Percentiles rank a stretch among this genome's conserved stretches.
Conservation (phyloP, 2,797 vertebrate genomes). For the Arctocebus calabarensis region DNA sequence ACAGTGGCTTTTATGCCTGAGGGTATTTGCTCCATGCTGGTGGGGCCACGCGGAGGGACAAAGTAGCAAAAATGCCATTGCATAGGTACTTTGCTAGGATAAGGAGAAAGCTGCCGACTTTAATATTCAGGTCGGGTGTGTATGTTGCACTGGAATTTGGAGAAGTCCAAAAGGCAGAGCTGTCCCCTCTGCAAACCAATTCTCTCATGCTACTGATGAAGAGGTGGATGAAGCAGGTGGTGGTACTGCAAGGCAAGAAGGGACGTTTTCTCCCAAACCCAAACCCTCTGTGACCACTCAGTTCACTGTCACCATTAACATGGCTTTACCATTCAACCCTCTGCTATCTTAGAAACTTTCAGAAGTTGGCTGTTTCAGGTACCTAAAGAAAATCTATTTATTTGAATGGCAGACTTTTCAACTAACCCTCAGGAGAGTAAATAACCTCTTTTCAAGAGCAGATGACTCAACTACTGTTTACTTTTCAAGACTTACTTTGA, state of each 20-base stretch:
- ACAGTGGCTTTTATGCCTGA: background rate
- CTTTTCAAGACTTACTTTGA: background rate
- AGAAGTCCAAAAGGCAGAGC: background rate
- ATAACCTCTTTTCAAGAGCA: background rate
- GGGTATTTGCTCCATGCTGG: background rate
- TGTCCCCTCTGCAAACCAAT: background rate
- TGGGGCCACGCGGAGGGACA: background rate
- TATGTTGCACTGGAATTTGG: background rate
- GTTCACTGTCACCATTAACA: background rate
- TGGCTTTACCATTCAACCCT: background rate
- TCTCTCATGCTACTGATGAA: background rate
- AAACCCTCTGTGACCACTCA: background rate
- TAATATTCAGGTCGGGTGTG: background rate
- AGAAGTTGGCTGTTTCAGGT: background rate
- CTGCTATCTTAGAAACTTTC: background rate
- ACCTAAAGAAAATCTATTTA: constrained; percentile 1
- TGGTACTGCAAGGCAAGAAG: background rate
- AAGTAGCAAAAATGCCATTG: background rate
- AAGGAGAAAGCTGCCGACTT: background rate
- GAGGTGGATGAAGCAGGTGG: background rate
- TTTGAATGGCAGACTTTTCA: background rate
- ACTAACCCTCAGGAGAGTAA: background rate
- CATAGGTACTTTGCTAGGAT: background rate
- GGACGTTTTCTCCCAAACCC: background rate
- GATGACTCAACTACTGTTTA: background rate